Evolutionary conservation across 2,797 vertebrate genomes (phyloP).

Genomic region (Pterois miles): DNA sequence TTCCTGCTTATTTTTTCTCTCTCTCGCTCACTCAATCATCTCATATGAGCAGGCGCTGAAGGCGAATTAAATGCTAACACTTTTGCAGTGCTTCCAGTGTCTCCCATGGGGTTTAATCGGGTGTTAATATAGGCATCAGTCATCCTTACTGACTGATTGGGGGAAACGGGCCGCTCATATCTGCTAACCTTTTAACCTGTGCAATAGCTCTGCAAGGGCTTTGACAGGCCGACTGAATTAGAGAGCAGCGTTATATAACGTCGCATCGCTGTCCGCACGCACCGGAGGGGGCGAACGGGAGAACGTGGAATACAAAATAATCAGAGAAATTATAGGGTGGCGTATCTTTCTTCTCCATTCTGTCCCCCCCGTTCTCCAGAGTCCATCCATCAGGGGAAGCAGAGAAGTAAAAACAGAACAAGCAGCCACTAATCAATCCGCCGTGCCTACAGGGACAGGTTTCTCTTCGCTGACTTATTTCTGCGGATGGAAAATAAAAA

Average conservation of each 20-base stretch:
- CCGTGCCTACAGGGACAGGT: slow-evolving; percentile 44
- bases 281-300: neutral
- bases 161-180: slow-evolving; percentile 12
- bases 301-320: neutral
- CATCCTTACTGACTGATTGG: slow-evolving; percentile 34
- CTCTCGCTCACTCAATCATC: slow-evolving; percentile 3
- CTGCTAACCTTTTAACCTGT: slow-evolving; percentile 31
- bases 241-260: neutral
- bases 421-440: slow-evolving; percentile 51
- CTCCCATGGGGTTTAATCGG: slow-evolving; percentile 29
- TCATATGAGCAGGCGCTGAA: slow-evolving; percentile 17
- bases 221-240: slow-evolving; percentile 4
- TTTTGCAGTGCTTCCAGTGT: slow-evolving; percentile 1
- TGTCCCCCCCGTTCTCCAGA: neutral
- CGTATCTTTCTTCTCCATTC: neutral
- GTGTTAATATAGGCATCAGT: slow-evolving; percentile 44
- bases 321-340: slow-evolving; percentile 20
- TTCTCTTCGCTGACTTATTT: slow-evolving; percentile 51
- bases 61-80: slow-evolving; percentile 39
- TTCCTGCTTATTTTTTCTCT: slow-evolving; percentile 5
- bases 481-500: neutral
- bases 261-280: neutral
- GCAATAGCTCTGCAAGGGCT: neutral
- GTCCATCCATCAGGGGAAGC: slow-evolving; percentile 46
- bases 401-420: slow-evolving; percentile 46